Percentiles rank a stretch among this genome's conserved stretches.
Evolutionary conservation across 2,797 vertebrate genomes (phyloP).

Genomic region (Natrix natrix): DNA sequence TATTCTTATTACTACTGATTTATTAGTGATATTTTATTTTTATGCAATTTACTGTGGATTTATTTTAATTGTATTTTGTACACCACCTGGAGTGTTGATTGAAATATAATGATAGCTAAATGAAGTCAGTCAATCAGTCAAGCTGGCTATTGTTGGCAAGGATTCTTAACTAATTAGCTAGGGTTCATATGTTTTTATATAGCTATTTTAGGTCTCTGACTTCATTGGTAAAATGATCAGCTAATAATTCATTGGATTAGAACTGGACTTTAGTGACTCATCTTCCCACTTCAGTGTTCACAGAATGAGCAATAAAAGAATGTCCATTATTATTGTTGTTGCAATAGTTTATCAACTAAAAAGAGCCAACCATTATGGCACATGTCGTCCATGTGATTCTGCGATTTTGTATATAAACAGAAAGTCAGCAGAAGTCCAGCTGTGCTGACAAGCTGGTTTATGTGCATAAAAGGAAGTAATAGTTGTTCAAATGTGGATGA

Average conservation of each 20-base stretch:
- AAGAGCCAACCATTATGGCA: constrained; percentile 7
- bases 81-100: constrained; percentile 10
- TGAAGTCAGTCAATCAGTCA: constrained; percentile 34
- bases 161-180: constrained; percentile 41
- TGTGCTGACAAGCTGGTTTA: not conserved
- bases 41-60: not conserved
- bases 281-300: constrained; percentile 44
- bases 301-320: not conserved
- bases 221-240: not conserved
- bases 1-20: not conserved
- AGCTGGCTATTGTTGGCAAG: constrained; percentile 24
- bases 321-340: constrained; percentile 22
- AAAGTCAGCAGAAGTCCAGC: not conserved
- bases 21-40: not conserved
- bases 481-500: constrained; percentile 15
- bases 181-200: not conserved
- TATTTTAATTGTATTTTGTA: not conserved
- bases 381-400: not conserved
- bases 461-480: not conserved
- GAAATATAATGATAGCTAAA: constrained; percentile 37
- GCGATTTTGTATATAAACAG: not conserved
- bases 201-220: constrained; percentile 3
- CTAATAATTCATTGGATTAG: constrained; percentile 30
- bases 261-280: not conserved
- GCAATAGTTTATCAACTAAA: constrained; percentile 25